Evolutionary conservation across 1,140 invertebrate genomes (phyloP).

Genomic region (Diuraphis noxia): DNA sequence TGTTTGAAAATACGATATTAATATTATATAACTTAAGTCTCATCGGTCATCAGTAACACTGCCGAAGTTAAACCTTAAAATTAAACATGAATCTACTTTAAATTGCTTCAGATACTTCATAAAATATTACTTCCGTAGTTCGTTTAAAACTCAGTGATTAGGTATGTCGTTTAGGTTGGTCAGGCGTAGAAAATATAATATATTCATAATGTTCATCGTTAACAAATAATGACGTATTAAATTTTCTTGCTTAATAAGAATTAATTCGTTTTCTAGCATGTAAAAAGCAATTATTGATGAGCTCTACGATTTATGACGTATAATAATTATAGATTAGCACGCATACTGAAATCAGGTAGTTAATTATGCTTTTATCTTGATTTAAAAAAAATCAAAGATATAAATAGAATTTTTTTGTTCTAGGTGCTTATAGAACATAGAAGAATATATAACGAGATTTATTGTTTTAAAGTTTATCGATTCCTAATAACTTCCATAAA

Average conservation of each 20-base stretch:
- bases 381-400: background rate
- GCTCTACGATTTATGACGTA: background rate
- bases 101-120: background rate
- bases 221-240: background rate
- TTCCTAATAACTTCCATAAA: background rate
- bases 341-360: background rate
- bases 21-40: background rate
- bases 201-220: background rate
- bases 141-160: background rate
- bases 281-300: background rate
- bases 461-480: background rate
- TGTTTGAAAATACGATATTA: no score
- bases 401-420: background rate
- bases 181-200: background rate
- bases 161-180: background rate
- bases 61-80: background rate
- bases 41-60: background rate
- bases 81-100: background rate
- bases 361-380: background rate
- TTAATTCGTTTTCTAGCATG: background rate
- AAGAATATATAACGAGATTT: background rate
- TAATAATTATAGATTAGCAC: slow-evolving; percentile 4
- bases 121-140: background rate
- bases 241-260: background rate
- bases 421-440: no score